A percentile compares a stretch with the other conserved stretches of the same genome.
These are phyloP conservation scores for Drosophila flavopinicola DNA, from an alignment of 2,888 invertebrate species.

Conservation along the genomic window DNA sequence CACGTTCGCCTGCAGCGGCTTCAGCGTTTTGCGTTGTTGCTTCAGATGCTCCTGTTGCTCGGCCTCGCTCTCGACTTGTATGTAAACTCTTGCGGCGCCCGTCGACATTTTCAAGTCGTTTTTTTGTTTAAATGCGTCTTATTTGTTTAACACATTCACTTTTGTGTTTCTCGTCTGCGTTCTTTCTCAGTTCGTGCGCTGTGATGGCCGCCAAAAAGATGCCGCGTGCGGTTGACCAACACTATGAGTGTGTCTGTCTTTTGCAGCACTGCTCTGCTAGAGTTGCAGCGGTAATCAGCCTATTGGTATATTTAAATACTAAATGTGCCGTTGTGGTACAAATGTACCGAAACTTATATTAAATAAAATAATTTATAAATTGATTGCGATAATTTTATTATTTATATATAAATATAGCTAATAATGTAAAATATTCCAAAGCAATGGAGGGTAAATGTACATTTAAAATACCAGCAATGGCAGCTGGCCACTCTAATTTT, in stretches of 20 bases:
- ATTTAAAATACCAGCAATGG: not conserved
- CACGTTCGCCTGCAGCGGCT: conserved; percentile 89
- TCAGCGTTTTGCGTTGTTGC: conserved; percentile 88
- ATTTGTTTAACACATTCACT: conserved; percentile 32
- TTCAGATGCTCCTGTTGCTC: conserved; percentile 86
- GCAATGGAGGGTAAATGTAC: too few species aligned
- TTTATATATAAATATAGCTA: too few species aligned
- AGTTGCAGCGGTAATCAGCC: conserved; percentile 1
- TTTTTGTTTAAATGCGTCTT: conserved; percentile 55
- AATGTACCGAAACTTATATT: too few species aligned
- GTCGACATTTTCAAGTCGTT: conserved; percentile 80
- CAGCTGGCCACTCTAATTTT: not conserved
- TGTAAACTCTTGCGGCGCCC: conserved; percentile 82
- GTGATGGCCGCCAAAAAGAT: conserved; percentile 62
- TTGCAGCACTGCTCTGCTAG: conserved; percentile 16
- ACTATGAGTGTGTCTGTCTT: conserved; percentile 16
- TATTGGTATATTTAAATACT: not conserved
- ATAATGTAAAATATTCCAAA: too few species aligned
- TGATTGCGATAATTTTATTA: too few species aligned
- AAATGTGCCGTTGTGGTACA: not conserved
- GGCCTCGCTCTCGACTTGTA: conserved; percentile 83
- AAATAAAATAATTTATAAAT: too few species aligned
- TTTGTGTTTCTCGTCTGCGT: conserved; percentile 12
- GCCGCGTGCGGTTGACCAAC: conserved; percentile 46
- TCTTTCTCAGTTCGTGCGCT: conserved; percentile 27